Conservation (phyloP, 2,113 vertebrate species). For the Hymenochirus boettgeri region DNA sequence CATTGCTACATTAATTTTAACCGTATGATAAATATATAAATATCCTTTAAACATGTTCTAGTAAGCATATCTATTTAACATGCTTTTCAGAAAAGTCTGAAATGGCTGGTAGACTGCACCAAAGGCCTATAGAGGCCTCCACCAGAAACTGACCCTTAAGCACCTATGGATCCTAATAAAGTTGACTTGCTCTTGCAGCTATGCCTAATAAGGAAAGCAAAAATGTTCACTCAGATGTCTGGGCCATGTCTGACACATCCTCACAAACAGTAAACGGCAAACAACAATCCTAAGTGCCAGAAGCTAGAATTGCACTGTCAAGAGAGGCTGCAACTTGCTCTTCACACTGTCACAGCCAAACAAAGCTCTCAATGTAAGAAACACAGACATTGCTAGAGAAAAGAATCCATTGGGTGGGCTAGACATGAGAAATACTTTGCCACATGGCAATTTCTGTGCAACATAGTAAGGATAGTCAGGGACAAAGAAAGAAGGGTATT, state of each 20-base stretch:
- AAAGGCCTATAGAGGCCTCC: neutral
- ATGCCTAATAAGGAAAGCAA: constrained; percentile 7
- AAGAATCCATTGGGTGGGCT: too few species aligned
- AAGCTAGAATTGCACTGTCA: constrained; percentile 16
- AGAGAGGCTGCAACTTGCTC: neutral
- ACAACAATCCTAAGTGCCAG: constrained; percentile 14
- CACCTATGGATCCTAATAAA: constrained; percentile 4
- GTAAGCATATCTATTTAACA: too few species aligned
- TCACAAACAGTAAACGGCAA: constrained; percentile 25
- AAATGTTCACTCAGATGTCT: neutral
- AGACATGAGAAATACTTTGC: too few species aligned
- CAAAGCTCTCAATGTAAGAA: too few species aligned
- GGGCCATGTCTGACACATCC: constrained; percentile 20
- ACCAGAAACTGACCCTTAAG: constrained; percentile 5
- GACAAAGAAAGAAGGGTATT: too few species aligned
- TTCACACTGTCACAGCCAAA: constrained; percentile 2
- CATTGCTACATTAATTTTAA: too few species aligned
- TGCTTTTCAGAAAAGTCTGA: too few species aligned
- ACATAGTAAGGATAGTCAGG: too few species aligned
- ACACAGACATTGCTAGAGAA: too few species aligned
- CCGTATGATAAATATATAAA: too few species aligned
- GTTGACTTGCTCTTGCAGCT: constrained; percentile 18
- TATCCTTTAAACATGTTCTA: too few species aligned
- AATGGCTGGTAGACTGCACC: constrained; percentile 25
- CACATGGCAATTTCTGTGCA: too few species aligned